Conservation (phyloP, 1,140 invertebrate genomes). For the Tetramorium simillimum region DNA sequence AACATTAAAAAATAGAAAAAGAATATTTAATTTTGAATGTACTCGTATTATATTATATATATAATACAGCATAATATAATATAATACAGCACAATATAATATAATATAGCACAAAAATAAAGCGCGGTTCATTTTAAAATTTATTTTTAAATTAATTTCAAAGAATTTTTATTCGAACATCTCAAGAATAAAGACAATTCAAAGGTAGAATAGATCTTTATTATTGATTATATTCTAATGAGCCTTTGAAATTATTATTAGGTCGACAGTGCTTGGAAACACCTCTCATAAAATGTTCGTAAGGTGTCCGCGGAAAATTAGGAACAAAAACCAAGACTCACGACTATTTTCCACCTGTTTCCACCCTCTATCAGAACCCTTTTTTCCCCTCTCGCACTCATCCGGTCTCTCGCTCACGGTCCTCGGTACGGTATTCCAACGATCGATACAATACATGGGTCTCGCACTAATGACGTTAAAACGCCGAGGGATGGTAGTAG, state of each 20-base stretch:
- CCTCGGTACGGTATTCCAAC: conserved; percentile 34
- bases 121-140: background rate
- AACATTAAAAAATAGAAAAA: background rate
- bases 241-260: conserved; percentile 18
- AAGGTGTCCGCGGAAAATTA: conserved; percentile 45
- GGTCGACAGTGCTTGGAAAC: background rate
- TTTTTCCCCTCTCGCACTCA: background rate
- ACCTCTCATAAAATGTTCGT: background rate
- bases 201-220: conserved; percentile 2
- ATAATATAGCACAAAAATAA: background rate
- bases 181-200: background rate
- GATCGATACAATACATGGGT: conserved; percentile 63
- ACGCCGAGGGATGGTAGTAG: conserved; percentile 60
- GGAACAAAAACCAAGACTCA: conserved; percentile 60
- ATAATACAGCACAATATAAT: no score
- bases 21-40: conserved; percentile 7
- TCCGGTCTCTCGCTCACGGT: background rate
- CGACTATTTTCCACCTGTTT: conserved; percentile 35
- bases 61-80: no score
- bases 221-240: conserved; percentile 26
- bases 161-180: background rate
- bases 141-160: conserved; percentile 9
- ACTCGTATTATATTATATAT: no score
- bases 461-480: conserved; percentile 73
- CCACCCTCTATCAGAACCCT: conserved; percentile 11